These are phyloP conservation scores for Halictus ligatus DNA, from an alignment of 2,888 invertebrate genomes.

Conservation along the genomic window DNA sequence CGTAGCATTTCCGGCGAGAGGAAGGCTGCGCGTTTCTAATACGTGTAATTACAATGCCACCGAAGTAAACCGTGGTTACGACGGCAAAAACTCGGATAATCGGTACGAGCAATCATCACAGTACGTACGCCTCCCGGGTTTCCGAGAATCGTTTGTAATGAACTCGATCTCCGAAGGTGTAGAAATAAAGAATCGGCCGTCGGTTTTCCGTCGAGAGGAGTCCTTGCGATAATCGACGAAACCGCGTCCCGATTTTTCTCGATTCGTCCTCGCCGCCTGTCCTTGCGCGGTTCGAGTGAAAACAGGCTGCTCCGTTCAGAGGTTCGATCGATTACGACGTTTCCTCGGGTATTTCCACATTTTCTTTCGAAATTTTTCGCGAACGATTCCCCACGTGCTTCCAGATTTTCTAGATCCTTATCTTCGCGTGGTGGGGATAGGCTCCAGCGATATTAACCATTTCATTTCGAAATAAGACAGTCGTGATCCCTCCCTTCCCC, in stretches of 20 bases:
- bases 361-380: background rate
- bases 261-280: slow-evolving; percentile 40
- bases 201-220: slow-evolving; percentile 27
- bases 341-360: background rate
- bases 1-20: no score
- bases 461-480: no score
- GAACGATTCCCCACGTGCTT: background rate
- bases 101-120: slow-evolving; percentile 28
- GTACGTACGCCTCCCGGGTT: background rate
- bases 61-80: slow-evolving; percentile 22
- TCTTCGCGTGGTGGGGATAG: no score
- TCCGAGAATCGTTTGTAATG: slow-evolving; percentile 43
- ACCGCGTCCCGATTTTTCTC: slow-evolving; percentile 49
- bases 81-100: slow-evolving; percentile 42
- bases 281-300: slow-evolving; percentile 57
- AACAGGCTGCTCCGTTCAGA: background rate
- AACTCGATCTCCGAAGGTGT: slow-evolving; percentile 21
- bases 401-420: no score
- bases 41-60: slow-evolving; percentile 24
- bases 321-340: background rate
- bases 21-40: background rate
- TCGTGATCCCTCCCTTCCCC: no score
- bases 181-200: slow-evolving; percentile 45
- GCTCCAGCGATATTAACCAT: no score
- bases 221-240: slow-evolving; percentile 48